Base-by-base conservation (phyloP, 2,113 vertebrate genomes). In the Mirounga angustirostris region DNA sequence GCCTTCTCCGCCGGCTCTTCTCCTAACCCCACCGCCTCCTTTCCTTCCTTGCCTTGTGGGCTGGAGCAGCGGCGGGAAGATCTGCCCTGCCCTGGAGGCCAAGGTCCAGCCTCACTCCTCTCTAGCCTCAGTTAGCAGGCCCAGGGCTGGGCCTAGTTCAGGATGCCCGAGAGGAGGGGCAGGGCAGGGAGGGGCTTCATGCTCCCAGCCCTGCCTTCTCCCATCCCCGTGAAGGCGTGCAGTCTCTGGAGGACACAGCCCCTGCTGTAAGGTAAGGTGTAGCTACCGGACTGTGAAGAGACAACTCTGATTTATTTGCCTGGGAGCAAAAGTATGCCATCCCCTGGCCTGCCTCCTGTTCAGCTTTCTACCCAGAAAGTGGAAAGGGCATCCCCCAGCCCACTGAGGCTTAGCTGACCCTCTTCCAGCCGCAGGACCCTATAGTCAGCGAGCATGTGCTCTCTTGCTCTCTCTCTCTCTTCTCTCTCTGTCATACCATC, bases 181-280 rank as follows among this genome's bases (percentile, higher is more conserved):
- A 36, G 56, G 13, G 9, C 43, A 4, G 1, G 24, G 4, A 16
- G 56, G 46, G 24, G 18, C 40, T 4, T 5, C 50, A 19, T 19
- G 12, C 19, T 3, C 4, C 40, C 12, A n/a, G 43, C 14, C 50
- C 46, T 33, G 0, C 0, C 83, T 61, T 10, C 24, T 76, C 0
- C 0, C 50, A 56, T 76, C 67, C 80, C 0, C 0, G 28, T 15
- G n/a, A 65, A 95, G 40, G 13, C 0, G 0, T 56, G 26, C 56
- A 63, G 84, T 5, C 54, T 82, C 8, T 0, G 50, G 19, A 15
- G 56, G 13, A 26, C 0, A 24, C 2, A 5, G 28, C 52, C 69
- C 30, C 5, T 18, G 36, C 71, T 0, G 0, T 46, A 36, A 80
- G 81, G 43, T 85, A 18, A 21, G 69, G 1, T 63, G 14, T 56